Percentiles rank a stretch among this genome's conserved stretches.
These are phyloP conservation scores for Drosophila kanapiae DNA, from an alignment of 1,140 invertebrate genomes.

Conservation along the genomic window DNA sequence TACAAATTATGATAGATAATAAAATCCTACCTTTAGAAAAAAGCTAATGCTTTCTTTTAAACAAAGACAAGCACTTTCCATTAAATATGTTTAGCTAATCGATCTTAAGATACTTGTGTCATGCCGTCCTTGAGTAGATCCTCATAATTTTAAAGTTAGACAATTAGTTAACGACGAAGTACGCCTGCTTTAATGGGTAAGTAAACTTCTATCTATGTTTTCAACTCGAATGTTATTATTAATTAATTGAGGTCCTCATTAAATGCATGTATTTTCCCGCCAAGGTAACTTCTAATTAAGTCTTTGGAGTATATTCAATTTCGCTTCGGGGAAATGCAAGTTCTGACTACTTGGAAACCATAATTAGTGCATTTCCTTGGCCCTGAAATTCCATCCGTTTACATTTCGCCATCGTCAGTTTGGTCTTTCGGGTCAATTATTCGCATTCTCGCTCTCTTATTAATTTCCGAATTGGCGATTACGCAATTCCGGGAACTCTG, in stretches of 20 bases:
- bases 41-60: not conserved
- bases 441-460: slow-evolving; percentile 24
- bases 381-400: slow-evolving; percentile 28
- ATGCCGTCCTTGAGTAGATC: not conserved
- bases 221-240: not conserved
- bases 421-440: slow-evolving; percentile 25
- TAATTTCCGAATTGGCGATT: slow-evolving; percentile 46
- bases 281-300: not conserved
- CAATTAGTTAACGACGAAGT: not conserved
- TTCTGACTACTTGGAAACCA: not conserved
- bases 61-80: not conserved
- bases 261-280: not conserved
- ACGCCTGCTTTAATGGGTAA: not conserved
- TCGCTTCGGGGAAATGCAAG: not conserved
- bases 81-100: not conserved
- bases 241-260: not conserved
- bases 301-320: not conserved
- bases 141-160: too few species aligned
- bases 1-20: not conserved
- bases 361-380: not conserved
- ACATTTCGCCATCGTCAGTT: not conserved
- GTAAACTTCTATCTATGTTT: not conserved
- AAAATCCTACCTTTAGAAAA: not conserved
- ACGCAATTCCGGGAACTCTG: slow-evolving; percentile 31
- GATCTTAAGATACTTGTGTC: not conserved